These are phyloP conservation scores for Dasyurus viverrinus DNA, from an alignment of 2,113 vertebrate species.

Conservation along the genomic window DNA sequence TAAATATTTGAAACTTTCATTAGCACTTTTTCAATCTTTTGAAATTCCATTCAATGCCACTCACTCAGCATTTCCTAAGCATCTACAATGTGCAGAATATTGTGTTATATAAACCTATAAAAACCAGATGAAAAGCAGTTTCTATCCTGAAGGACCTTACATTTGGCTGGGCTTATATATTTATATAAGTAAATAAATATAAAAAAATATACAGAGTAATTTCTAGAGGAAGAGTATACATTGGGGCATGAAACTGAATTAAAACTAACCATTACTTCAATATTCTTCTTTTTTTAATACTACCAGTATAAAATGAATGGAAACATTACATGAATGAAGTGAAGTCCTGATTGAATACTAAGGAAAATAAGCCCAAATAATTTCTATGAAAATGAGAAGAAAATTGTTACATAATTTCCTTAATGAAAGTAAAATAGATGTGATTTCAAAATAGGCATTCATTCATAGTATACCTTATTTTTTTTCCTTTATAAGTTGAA, in stretches of 20 bases:
- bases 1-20: conserved; percentile 1
- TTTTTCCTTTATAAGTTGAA: not conserved
- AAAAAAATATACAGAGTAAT: not conserved
- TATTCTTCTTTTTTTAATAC: not conserved
- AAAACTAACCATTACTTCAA: not conserved
- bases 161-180: not conserved
- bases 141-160: not conserved
- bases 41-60: not conserved
- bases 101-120: not conserved
- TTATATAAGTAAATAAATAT: not conserved
- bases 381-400: not conserved
- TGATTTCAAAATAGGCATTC: not conserved
- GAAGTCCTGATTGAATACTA: not conserved
- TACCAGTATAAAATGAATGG: not conserved
- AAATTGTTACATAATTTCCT: not conserved
- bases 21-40: too few relatives aligned
- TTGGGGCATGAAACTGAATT: not conserved
- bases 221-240: not conserved
- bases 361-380: not conserved
- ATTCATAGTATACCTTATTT: not conserved
- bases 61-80: not conserved
- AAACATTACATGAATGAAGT: not conserved
- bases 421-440: not conserved
- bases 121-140: not conserved
- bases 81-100: not conserved